phyloP scores from a whole-genome alignment of 2,797 vertebrate genomes.

The Chrysocyon brachyurus region DNA sequence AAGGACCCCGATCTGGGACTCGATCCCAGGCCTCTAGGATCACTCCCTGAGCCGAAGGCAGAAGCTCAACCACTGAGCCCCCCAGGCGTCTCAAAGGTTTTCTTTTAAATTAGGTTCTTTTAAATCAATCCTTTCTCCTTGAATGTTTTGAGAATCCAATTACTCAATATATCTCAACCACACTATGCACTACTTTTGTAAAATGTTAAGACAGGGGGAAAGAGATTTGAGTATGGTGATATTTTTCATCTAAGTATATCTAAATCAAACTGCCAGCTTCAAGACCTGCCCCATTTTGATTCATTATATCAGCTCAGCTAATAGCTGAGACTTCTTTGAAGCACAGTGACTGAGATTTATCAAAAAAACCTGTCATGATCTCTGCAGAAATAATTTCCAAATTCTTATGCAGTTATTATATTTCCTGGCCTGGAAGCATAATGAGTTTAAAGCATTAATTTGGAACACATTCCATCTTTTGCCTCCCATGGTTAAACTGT shows the following conservation, averaged over 20 bases:
- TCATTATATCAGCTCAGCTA: slow-evolving; percentile 73
- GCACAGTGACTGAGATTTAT: slow-evolving; percentile 75
- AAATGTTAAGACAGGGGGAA: background rate
- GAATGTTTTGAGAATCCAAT: background rate
- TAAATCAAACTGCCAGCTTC: background rate
- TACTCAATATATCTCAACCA: background rate
- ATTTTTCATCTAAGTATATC: background rate
- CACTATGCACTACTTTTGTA: background rate
- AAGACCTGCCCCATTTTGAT: background rate
- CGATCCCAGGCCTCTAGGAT: too few species aligned
- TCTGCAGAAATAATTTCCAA: slow-evolving; percentile 76
- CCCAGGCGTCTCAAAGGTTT: background rate
- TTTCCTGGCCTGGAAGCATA: slow-evolving; percentile 73
- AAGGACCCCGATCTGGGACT: too few species aligned
- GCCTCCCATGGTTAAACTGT: slow-evolving; percentile 64
- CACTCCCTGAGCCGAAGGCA: too few species aligned
- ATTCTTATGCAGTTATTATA: slow-evolving; percentile 68
- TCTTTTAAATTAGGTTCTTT: slow-evolving; percentile 5
- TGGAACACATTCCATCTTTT: slow-evolving; percentile 78
- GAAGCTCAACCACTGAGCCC: too few species aligned
- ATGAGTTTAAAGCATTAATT: slow-evolving; percentile 80
- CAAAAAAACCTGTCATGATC: slow-evolving; percentile 49
- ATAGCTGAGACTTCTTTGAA: slow-evolving; percentile 73
- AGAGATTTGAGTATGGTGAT: background rate
- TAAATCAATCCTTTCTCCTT: background rate